Conservation (phyloP, 2,888 invertebrate species). For the Perdita meconis region DNA sequence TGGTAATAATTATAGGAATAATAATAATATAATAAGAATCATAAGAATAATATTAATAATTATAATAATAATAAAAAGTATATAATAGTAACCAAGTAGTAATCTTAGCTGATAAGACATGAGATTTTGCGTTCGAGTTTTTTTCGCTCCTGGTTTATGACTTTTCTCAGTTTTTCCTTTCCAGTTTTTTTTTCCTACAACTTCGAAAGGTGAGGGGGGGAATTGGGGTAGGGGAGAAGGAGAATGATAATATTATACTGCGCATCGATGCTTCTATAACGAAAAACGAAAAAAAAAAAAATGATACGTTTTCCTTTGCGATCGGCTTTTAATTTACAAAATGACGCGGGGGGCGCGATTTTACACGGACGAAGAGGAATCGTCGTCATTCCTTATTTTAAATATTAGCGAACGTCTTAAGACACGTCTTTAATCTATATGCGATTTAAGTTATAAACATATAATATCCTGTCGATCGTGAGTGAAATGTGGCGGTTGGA, state of each 20-base stretch:
- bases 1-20: slow-evolving; percentile 67
- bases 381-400: slow-evolving; percentile 80
- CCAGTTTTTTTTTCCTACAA: slow-evolving; percentile 45
- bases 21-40: slow-evolving; percentile 69
- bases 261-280: slow-evolving; percentile 78
- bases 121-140: slow-evolving; percentile 79
- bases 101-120: slow-evolving; percentile 79
- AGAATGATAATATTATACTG: slow-evolving; percentile 27
- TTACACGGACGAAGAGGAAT: slow-evolving; percentile 82
- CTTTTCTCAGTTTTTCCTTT: slow-evolving; percentile 55
- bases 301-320: background rate
- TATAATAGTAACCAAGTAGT: slow-evolving; percentile 67
- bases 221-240: too few relatives aligned
- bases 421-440: slow-evolving; percentile 74
- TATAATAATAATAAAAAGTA: slow-evolving; percentile 51
- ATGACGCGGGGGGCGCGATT: slow-evolving; percentile 82
- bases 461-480: slow-evolving; percentile 73
- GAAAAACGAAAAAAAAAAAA: too few relatives aligned
- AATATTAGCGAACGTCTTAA: slow-evolving; percentile 78
- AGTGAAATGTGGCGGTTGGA: slow-evolving; percentile 76
- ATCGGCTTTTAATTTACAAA: slow-evolving; percentile 77
- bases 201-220: slow-evolving; percentile 63
- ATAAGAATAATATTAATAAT: slow-evolving; percentile 54
- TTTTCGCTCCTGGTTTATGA: slow-evolving; percentile 70
- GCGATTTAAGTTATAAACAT: slow-evolving; percentile 45